Evolutionary conservation across 2,113 vertebrate genomes (phyloP), one percentile per base, ranked within the genome.

Genomic region (Euleptes europaea): DNA sequence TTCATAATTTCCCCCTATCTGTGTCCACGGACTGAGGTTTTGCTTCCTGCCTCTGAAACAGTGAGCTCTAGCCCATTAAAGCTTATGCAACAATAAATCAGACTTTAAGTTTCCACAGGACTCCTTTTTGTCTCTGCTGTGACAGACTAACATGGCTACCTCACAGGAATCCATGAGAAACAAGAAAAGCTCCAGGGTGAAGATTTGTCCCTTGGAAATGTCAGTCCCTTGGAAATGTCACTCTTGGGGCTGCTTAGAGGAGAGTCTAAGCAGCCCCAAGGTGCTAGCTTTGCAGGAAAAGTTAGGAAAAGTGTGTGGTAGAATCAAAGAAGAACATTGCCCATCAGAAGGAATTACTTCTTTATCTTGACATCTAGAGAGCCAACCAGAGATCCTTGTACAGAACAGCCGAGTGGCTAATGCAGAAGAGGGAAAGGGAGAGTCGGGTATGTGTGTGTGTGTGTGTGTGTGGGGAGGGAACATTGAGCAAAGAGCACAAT

Each of bases 261-360:
- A 49, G 31, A 49, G 42, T 28, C n/a, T 6, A 17, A 42, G 54
- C 31, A 44, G 33, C 11, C 73, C 57, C 60, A 67, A n/a, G 2
- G 9, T 51, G n/a, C 42, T 42, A 51, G 19, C 42, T 77, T 77
- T 76, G 60, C 72, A 84, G 33, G 44, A 76, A 76, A 67, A 72
- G 72, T 76, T 84, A 76, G 60, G 82, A 66, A 51, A 84, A 57
- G 82, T 84, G 73, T 76, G 63, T 15, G 14, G 19, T 49, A 35
- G 73, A 51, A 51, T 77, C 60, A 67, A 66, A 63, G 70, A 82
- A 72, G 49, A 75, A 49, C 82, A 74, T 42, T 13, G 11, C 54
- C 71, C 33, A 54, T 75, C 57, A 26, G 40, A 75, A 84, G 82
- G 72, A 76, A 77, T 84, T 54, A 77, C 60, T 76, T 66, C 14